These are phyloP conservation scores for Lasius fuliginosus DNA, from an alignment of 2,888 invertebrate species.

Conservation along the genomic window DNA sequence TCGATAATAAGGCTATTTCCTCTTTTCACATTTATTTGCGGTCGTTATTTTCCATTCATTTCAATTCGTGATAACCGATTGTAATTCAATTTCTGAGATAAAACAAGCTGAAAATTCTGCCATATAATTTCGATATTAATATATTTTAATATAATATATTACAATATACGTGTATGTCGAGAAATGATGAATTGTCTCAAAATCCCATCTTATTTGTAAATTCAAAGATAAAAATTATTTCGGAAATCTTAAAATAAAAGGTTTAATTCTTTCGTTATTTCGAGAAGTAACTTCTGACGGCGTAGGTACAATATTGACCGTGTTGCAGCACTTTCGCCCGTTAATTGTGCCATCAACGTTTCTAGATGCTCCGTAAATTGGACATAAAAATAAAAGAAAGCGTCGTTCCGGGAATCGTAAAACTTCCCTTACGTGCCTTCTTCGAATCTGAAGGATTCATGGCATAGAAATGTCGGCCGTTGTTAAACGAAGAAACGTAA, in stretches of 20 bases:
- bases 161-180: background rate
- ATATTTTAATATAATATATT: conserved; percentile 17
- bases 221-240: background rate
- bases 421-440: conserved; percentile 62
- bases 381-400: conserved; percentile 62
- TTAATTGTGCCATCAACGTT: conserved; percentile 64
- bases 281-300: conserved; percentile 19
- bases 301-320: conserved; percentile 42
- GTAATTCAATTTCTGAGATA: conserved; percentile 27
- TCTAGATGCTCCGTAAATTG: conserved; percentile 55
- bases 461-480: conserved; percentile 37
- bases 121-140: conserved; percentile 9
- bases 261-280: conserved; percentile 40
- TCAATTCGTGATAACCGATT: conserved; percentile 21
- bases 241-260: background rate
- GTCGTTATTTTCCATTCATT: conserved; percentile 28
- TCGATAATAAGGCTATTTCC: conserved; percentile 9
- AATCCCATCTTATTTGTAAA: background rate
- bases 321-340: conserved; percentile 61
- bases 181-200: background rate
- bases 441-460: conserved; percentile 51
- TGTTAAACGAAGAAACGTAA: conserved; percentile 52
- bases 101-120: conserved; percentile 8
- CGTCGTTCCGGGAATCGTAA: conserved; percentile 51
- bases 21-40: conserved; percentile 32